Percentiles rank a stretch among this genome's conserved stretches.
phyloP scores from a whole-genome alignment of 2,888 invertebrate species.

The Phytoseiulus persimilis region DNA sequence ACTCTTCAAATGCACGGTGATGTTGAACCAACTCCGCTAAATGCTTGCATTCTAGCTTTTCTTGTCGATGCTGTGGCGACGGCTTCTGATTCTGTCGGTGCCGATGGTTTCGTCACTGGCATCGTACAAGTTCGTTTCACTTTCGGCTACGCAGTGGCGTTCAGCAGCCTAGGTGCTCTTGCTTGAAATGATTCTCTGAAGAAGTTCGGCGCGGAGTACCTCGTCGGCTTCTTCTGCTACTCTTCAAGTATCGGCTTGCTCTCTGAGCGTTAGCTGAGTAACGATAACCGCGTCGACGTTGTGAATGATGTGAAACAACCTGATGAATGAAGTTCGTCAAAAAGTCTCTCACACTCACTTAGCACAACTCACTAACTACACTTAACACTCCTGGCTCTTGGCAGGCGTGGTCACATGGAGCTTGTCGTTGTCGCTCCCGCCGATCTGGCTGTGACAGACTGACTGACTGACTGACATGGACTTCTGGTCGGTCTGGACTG shows the following conservation, averaged over 20 bases:
- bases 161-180: background rate
- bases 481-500: background rate
- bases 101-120: background rate
- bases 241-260: background rate
- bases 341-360: background rate
- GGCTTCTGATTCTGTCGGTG: background rate
- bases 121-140: background rate
- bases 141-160: background rate
- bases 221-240: constrained; percentile 5
- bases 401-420: constrained; percentile 23
- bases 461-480: background rate
- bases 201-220: background rate
- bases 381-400: background rate
- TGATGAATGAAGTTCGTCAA: constrained; percentile 5
- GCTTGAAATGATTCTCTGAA: background rate
- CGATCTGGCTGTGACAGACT: background rate
- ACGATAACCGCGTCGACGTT: background rate
- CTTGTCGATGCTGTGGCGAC: background rate
- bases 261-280: background rate
- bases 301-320: background rate
- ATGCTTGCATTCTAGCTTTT: background rate
- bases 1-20: background rate
- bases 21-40: background rate
- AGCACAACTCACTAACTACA: constrained; percentile 5
- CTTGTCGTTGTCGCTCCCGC: constrained; percentile 34